phyloP scores from a whole-genome alignment of 2,888 invertebrate genomes.

The Aspidiotus rigidus region DNA sequence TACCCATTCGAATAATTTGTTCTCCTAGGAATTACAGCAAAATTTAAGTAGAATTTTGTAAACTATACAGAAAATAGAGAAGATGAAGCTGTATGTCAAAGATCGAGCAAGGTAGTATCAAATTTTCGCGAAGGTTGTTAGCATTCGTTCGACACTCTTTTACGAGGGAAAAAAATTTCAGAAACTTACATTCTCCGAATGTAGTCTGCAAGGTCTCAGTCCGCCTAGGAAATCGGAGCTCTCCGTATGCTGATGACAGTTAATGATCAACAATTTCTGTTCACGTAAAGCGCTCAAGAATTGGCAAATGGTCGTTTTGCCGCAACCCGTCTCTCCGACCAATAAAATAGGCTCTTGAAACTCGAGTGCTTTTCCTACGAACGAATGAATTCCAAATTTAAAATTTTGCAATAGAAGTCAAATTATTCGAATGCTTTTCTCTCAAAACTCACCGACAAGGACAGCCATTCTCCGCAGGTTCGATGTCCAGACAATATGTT shows the following conservation, averaged over 20 bases:
- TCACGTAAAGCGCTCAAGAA: conserved; percentile 62
- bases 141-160: too few relatives aligned
- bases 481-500: conserved; percentile 88
- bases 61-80: too few relatives aligned
- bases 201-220: conserved; percentile 73
- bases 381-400: conserved; percentile 14
- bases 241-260: conserved; percentile 98
- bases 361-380: conserved; percentile 64
- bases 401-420: too few relatives aligned
- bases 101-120: too few relatives aligned
- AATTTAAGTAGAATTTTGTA: too few relatives aligned
- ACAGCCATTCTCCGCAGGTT: conserved; percentile 68
- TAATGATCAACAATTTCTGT: conserved; percentile 67
- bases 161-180: too few relatives aligned
- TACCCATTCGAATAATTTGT: conserved; percentile 83
- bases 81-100: too few relatives aligned
- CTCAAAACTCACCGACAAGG: conserved; percentile 44
- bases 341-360: conserved; percentile 90
- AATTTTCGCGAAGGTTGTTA: background rate
- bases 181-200: conserved; percentile 38
- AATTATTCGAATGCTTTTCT: too few relatives aligned
- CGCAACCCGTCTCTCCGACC: conserved; percentile 96
- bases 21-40: conserved; percentile 9
- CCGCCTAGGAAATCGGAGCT: conserved; percentile 96
- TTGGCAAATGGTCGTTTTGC: conserved; percentile 94